Evolutionary conservation across 2,113 vertebrate species (phyloP).

Genomic region (Hippoglossus stenolepis): DNA sequence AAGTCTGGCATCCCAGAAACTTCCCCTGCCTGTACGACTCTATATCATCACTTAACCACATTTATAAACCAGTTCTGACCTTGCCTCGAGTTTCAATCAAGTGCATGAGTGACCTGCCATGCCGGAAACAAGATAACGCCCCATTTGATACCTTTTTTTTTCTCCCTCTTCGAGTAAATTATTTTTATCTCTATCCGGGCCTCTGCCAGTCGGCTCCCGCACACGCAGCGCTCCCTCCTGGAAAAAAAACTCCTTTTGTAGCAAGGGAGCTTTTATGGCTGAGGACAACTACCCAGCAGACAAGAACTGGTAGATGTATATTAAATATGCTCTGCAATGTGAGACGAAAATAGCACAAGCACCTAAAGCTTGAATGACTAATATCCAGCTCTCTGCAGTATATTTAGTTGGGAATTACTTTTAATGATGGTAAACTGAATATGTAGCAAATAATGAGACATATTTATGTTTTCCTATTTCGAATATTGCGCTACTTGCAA

Average conservation of each 20-base stretch:
- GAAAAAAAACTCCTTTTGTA: neutral
- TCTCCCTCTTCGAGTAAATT: neutral
- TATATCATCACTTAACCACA: slow-evolving; percentile 20
- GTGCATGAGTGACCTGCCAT: slow-evolving; percentile 19
- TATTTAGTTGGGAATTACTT: slow-evolving; percentile 15
- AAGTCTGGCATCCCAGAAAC: neutral
- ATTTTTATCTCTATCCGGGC: slow-evolving; percentile 28
- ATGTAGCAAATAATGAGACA: neutral
- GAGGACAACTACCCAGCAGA: slow-evolving; percentile 17
- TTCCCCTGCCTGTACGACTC: neutral
- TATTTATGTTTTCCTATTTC: neutral
- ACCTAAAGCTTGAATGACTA: slow-evolving; percentile 59
- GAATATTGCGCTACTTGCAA: neutral
- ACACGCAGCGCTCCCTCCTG: slow-evolving; percentile 1
- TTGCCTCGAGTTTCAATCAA: slow-evolving; percentile 32
- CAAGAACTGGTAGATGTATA: slow-evolving; percentile 20
- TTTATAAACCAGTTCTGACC: slow-evolving; percentile 26
- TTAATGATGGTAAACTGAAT: neutral
- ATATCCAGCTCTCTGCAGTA: slow-evolving; percentile 25
- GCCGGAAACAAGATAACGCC: slow-evolving; percentile 16
- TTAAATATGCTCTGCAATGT: slow-evolving; percentile 34
- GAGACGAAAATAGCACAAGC: slow-evolving; percentile 44
- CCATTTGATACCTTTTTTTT: slow-evolving; percentile 13
- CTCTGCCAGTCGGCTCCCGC: neutral
- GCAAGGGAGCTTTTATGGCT: slow-evolving; percentile 19